Conservation (phyloP, 1,140 invertebrate species). For the Zaprionus davidi region DNA sequence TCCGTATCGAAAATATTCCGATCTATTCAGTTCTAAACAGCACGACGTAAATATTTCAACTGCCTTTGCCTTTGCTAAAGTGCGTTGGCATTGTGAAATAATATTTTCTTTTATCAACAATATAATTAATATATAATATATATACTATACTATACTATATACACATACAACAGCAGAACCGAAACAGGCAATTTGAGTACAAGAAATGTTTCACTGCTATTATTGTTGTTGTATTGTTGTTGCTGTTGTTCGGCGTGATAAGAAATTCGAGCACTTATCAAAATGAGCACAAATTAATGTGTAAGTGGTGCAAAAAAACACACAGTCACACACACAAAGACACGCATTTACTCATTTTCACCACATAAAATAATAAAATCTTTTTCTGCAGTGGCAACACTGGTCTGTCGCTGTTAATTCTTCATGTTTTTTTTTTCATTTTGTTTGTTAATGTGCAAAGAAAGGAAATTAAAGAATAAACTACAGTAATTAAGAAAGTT, state of each 20-base stretch:
- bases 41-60: slow-evolving; percentile 58
- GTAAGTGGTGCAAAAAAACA: slow-evolving; percentile 14
- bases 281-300: slow-evolving; percentile 22
- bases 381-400: slow-evolving; percentile 21
- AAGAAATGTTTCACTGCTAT: slow-evolving; percentile 47
- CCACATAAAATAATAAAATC: neutral
- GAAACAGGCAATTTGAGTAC: slow-evolving; percentile 18
- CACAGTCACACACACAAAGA: neutral
- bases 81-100: slow-evolving; percentile 61
- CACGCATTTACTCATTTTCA: slow-evolving; percentile 21
- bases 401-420: slow-evolving; percentile 2
- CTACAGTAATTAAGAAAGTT: slow-evolving; percentile 5
- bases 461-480: neutral
- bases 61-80: slow-evolving; percentile 50
- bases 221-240: slow-evolving; percentile 16
- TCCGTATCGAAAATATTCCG: neutral
- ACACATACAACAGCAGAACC: slow-evolving; percentile 18
- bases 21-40: slow-evolving; percentile 44
- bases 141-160: neutral
- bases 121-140: slow-evolving; percentile 44
- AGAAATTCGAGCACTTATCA: slow-evolving; percentile 55
- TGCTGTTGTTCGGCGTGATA: slow-evolving; percentile 47
- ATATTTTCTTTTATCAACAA: slow-evolving; percentile 68
- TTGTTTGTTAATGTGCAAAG: slow-evolving; percentile 23
- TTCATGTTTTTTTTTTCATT: neutral